These are phyloP conservation scores for Phaonia tiefii DNA, from an alignment of 2,888 invertebrate species.

Conservation along the genomic window DNA sequence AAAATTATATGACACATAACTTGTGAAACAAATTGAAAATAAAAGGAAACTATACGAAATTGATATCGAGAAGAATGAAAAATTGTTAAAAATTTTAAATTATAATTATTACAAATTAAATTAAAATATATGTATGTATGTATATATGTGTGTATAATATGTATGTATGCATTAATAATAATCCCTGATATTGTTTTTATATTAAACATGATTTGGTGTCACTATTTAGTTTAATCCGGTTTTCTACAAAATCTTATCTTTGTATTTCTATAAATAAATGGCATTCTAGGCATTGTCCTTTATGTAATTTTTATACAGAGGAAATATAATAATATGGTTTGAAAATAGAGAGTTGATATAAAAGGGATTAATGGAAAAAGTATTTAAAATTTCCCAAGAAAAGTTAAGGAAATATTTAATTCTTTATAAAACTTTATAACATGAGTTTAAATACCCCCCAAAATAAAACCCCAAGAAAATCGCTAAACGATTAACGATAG, in stretches of 20 bases:
- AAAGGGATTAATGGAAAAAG: too few relatives aligned
- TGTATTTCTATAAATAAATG: slow-evolving; percentile 13
- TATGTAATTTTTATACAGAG: too few relatives aligned
- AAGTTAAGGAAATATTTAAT: too few relatives aligned
- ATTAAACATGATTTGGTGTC: slow-evolving; percentile 65
- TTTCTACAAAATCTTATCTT: neutral
- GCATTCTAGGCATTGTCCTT: slow-evolving; percentile 26
- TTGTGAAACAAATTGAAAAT: too few relatives aligned
- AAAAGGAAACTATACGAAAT: too few relatives aligned
- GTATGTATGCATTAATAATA: slow-evolving; percentile 49
- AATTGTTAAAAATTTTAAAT: slow-evolving; percentile 55
- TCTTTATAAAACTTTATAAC: neutral
- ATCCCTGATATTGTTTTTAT: slow-evolving; percentile 63
- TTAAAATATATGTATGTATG: slow-evolving; percentile 11
- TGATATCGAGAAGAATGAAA: slow-evolving; percentile 29
- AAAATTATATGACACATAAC: slow-evolving; percentile 28
- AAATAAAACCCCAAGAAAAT: too few relatives aligned
- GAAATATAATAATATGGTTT: too few relatives aligned
- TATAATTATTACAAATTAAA: slow-evolving; percentile 53
- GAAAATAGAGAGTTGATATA: too few relatives aligned
- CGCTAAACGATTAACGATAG: too few relatives aligned
- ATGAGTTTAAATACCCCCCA: too few relatives aligned
- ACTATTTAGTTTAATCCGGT: slow-evolving; percentile 57
- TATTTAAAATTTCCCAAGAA: too few relatives aligned
- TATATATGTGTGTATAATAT: slow-evolving; percentile 39